Percentiles rank a stretch among this genome's conserved stretches.
Evolutionary conservation across 2,888 invertebrate species (phyloP).

Genomic region (Lasius fuliginosus): DNA sequence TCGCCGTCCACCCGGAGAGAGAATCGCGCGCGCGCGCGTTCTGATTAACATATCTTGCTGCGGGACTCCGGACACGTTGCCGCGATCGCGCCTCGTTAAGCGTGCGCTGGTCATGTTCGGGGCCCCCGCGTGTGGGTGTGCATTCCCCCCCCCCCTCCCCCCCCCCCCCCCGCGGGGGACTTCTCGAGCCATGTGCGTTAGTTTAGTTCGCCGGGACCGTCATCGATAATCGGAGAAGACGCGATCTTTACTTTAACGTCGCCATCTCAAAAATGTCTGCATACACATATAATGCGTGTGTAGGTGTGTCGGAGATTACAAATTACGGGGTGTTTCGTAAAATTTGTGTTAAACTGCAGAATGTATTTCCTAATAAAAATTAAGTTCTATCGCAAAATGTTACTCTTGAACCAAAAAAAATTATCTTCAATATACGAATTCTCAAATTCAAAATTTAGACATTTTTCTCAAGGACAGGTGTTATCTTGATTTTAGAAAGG

Average conservation of each 20-base stretch:
- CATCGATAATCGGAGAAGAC: constrained; percentile 70
- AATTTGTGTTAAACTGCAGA: background rate
- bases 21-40: constrained; percentile 67
- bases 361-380: background rate
- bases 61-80: constrained; percentile 70
- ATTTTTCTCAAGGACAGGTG: too few relatives aligned
- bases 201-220: constrained; percentile 59
- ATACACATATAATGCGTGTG: background rate
- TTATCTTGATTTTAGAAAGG: background rate
- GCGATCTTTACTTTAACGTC: background rate
- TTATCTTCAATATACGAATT: too few relatives aligned
- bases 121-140: constrained; percentile 22
- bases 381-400: too few relatives aligned
- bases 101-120: constrained; percentile 55
- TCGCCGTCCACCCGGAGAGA: constrained; percentile 58
- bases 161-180: background rate
- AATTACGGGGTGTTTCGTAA: background rate
- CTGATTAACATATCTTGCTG: constrained; percentile 79
- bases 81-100: constrained; percentile 54
- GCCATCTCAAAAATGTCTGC: background rate
- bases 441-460: background rate
- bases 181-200: background rate
- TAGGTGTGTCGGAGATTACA: background rate
- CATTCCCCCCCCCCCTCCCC: too few relatives aligned
- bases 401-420: too few relatives aligned